phyloP scores from a whole-genome alignment of 2,113 vertebrate species.

The Petrocephalus zakoni region DNA sequence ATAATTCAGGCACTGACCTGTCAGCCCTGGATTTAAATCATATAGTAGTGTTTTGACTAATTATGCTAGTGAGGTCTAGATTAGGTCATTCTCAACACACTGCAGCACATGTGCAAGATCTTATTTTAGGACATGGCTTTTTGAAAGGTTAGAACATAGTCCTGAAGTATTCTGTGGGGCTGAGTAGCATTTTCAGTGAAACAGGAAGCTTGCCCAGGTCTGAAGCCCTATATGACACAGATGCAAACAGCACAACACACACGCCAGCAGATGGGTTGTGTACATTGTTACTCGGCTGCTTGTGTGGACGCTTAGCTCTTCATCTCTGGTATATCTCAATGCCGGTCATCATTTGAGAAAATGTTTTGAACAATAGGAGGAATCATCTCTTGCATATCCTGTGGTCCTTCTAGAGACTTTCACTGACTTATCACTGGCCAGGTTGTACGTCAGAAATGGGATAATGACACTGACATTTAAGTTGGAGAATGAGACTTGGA shows the following conservation, averaged over 20 bases:
- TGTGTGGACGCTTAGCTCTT: background rate
- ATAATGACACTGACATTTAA: background rate
- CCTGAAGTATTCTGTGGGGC: background rate
- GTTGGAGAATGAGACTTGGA: background rate
- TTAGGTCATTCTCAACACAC: background rate
- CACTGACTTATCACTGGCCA: background rate
- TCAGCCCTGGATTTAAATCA: background rate
- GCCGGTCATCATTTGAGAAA: background rate
- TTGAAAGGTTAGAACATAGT: background rate
- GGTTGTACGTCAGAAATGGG: background rate
- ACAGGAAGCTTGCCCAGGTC: background rate
- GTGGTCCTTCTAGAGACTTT: background rate
- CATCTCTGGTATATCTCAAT: background rate
- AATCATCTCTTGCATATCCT: background rate
- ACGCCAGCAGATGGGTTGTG: background rate
- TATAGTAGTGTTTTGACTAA: background rate
- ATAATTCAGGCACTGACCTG: background rate
- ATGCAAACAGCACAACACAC: too few species aligned
- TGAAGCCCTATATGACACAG: background rate
- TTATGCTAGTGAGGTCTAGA: background rate
- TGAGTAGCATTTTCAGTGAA: background rate
- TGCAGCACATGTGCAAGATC: background rate
- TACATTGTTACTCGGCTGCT: background rate
- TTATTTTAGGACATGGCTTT: background rate
- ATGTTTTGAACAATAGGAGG: background rate